Evolutionary conservation across 2,113 vertebrate species (phyloP).

Genomic region (Apteryx mantelli): DNA sequence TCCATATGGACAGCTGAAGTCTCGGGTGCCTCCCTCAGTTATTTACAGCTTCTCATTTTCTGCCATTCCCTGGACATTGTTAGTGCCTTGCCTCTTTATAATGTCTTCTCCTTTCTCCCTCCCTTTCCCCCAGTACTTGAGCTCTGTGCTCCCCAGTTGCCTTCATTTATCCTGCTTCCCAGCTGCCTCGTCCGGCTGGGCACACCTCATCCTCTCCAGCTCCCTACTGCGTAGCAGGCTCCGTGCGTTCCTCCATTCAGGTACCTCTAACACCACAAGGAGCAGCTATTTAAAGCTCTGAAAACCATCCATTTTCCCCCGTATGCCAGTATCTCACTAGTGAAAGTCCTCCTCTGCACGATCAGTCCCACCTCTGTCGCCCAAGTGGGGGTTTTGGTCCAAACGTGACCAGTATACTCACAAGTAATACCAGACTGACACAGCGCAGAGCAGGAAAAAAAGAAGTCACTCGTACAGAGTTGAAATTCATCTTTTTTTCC

Average conservation of each 20-base stretch:
- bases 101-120: neutral
- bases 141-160: neutral
- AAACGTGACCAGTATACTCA: neutral
- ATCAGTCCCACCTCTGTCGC: neutral
- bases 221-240: neutral
- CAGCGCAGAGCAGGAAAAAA: neutral
- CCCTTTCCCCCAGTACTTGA: neutral
- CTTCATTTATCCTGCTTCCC: neutral
- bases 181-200: neutral
- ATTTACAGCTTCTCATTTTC: neutral
- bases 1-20: neutral
- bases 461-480: neutral
- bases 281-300: neutral
- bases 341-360: neutral
- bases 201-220: neutral
- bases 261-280: neutral
- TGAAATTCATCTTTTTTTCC: neutral
- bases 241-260: neutral
- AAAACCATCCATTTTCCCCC: neutral
- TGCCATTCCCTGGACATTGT: neutral
- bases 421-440: neutral
- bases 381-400: neutral
- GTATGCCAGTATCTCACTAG: neutral
- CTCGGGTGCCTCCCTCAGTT: neutral
- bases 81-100: fast-evolving